Conservation (phyloP, 1,140 invertebrate species). For the Ceratitis capitata region DNA sequence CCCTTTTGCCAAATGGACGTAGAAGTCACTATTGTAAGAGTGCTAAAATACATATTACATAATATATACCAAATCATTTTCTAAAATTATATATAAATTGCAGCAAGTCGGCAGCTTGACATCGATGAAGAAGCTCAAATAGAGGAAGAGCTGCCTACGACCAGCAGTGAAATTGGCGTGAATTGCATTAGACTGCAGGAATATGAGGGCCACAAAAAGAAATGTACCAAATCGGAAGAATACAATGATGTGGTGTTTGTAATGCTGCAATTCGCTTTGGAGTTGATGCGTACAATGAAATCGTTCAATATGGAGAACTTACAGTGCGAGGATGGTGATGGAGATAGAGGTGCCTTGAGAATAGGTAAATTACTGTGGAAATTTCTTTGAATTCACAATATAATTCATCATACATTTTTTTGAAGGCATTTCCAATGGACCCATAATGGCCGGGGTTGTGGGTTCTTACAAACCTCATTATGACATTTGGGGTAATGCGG, state of each 20-base stretch:
- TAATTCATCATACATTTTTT: slow-evolving; percentile 60
- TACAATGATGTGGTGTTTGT: slow-evolving; percentile 68
- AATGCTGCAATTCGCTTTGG: slow-evolving; percentile 70
- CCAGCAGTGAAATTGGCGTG: neutral
- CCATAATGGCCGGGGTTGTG: slow-evolving; percentile 90
- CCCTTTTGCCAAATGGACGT: slow-evolving; percentile 58
- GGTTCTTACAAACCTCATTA: slow-evolving; percentile 85
- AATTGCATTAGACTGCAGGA: slow-evolving; percentile 2
- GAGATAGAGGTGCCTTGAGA: slow-evolving; percentile 68
- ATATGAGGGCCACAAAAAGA: slow-evolving; percentile 41
- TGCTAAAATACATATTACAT: no score
- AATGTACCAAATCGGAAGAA: slow-evolving; percentile 45
- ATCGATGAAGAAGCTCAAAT: neutral
- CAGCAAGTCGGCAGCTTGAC: neutral
- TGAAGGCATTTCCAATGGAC: slow-evolving; percentile 81
- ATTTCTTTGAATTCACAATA: neutral
- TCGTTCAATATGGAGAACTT: slow-evolving; percentile 61
- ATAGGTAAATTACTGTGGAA: slow-evolving; percentile 58
- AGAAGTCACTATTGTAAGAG: slow-evolving; percentile 55
- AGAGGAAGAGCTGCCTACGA: neutral
- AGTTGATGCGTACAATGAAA: slow-evolving; percentile 60
- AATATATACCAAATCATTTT: neutral
- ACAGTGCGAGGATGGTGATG: slow-evolving; percentile 67
- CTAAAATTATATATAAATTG: neutral
- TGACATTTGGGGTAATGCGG: slow-evolving; percentile 93